Evolutionary conservation across 2,113 vertebrate species (phyloP).

Genomic region (Symphodus melops): DNA sequence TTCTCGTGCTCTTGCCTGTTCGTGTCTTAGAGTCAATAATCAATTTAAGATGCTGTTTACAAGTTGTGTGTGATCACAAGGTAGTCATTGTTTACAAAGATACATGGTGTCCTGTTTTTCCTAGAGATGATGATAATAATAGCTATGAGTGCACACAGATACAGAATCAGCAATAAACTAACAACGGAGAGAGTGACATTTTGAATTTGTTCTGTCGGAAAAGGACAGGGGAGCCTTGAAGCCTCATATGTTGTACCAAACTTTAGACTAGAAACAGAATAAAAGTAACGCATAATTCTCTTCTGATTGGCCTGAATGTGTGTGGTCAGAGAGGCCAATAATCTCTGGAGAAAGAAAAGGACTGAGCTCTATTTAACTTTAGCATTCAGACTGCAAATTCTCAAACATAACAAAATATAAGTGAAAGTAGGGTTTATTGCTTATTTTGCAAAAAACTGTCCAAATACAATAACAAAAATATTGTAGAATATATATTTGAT

Average conservation of each 20-base stretch:
- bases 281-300: background rate
- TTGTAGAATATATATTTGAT: too few species aligned
- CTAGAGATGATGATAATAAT: slow-evolving; percentile 43
- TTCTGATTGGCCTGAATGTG: background rate
- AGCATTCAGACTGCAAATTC: too few species aligned
- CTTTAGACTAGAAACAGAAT: background rate
- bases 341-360: too few species aligned
- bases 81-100: slow-evolving; percentile 38
- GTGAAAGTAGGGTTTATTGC: too few species aligned
- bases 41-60: slow-evolving; percentile 64
- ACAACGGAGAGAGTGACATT: slow-evolving; percentile 2
- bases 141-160: slow-evolving; percentile 29
- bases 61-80: slow-evolving; percentile 22
- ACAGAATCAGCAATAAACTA: slow-evolving; percentile 24
- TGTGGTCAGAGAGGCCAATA: too few species aligned
- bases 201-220: slow-evolving; percentile 19
- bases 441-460: too few species aligned
- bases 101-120: slow-evolving; percentile 35
- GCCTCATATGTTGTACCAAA: slow-evolving; percentile 5
- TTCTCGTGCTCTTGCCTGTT: slow-evolving; percentile 17
- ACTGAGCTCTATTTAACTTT: too few species aligned
- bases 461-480: too few species aligned
- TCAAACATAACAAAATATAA: too few species aligned
- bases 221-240: background rate
- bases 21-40: slow-evolving; percentile 55